Conservation (phyloP, 2,113 vertebrate species). For the Barbus barbus region DNA sequence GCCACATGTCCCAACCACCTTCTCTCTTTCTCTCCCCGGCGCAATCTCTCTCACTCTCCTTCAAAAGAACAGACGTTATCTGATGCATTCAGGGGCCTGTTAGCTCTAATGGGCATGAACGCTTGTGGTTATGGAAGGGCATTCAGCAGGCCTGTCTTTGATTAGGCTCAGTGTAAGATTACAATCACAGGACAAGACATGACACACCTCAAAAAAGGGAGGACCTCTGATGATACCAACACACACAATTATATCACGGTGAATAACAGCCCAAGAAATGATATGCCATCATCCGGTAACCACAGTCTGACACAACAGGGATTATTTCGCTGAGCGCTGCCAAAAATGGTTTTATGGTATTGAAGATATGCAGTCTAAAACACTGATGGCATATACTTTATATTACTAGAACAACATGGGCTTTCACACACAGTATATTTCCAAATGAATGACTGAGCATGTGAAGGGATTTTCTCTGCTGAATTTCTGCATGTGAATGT, state of each 20-base stretch:
- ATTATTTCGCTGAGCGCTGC: slow-evolving; percentile 58
- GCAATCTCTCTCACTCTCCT: slow-evolving; percentile 45
- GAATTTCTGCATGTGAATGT: neutral
- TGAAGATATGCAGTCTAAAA: slow-evolving; percentile 61
- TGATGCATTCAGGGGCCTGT: slow-evolving; percentile 78
- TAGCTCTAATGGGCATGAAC: slow-evolving; percentile 75
- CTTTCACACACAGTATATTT: neutral
- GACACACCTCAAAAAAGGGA: slow-evolving; percentile 63
- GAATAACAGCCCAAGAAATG: slow-evolving; percentile 52
- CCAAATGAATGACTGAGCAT: neutral
- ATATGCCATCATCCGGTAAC: slow-evolving; percentile 68
- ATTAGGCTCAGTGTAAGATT: slow-evolving; percentile 67
- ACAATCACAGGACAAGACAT: slow-evolving; percentile 67
- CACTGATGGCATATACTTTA: slow-evolving; percentile 18
- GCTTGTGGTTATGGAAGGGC: slow-evolving; percentile 77
- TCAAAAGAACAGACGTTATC: slow-evolving; percentile 73
- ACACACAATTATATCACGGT: slow-evolving; percentile 44
- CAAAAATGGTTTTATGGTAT: slow-evolving; percentile 56
- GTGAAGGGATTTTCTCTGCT: neutral
- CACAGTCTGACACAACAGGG: slow-evolving; percentile 68
- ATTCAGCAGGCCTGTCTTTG: slow-evolving; percentile 62
- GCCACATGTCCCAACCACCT: slow-evolving; percentile 33
- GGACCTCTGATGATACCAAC: slow-evolving; percentile 50
- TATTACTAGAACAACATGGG: neutral
- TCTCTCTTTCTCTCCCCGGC: slow-evolving; percentile 37